Conservation (phyloP, 2,888 invertebrate genomes). For the Acrobasis consociella region DNA sequence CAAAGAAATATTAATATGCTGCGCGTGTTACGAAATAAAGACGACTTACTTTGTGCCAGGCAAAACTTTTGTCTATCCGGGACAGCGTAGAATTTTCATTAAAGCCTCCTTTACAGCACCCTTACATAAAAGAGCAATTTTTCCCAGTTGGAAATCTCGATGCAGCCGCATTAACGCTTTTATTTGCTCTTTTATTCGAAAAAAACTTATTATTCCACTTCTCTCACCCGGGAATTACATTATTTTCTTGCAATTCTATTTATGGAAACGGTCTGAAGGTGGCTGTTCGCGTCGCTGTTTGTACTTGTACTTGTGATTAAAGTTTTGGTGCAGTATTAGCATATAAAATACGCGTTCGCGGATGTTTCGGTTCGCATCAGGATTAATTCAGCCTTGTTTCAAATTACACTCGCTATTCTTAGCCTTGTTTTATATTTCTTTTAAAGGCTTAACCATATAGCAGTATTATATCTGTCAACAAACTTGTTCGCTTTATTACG, state of each 20-base stretch:
- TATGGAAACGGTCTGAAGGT: conserved; percentile 41
- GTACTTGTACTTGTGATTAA: conserved; percentile 15
- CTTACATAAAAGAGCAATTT: conserved; percentile 77
- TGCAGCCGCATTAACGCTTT: conserved; percentile 77
- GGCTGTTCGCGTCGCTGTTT: conserved; percentile 19
- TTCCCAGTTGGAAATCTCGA: conserved; percentile 75
- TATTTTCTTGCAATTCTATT: conserved; percentile 67
- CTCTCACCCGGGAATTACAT: conserved; percentile 71
- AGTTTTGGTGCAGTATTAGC: conserved; percentile 21
- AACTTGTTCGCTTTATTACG: no score
- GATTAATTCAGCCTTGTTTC: conserved; percentile 11
- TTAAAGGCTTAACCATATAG: background rate
- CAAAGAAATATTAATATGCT: conserved; percentile 40
- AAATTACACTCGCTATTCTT: conserved; percentile 14
- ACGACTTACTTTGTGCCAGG: conserved; percentile 48
- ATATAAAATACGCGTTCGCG: conserved; percentile 29
- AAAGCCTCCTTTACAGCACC: conserved; percentile 69
- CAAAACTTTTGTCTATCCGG: conserved; percentile 60
- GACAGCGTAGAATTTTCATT: conserved; percentile 73
- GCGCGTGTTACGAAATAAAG: conserved; percentile 44
- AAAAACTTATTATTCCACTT: conserved; percentile 78
- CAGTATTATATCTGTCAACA: no score
- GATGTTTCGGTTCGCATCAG: conserved; percentile 12
- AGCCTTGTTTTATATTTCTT: conserved; percentile 6
- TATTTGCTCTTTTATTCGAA: conserved; percentile 73